A percentile compares a stretch with the other conserved stretches of the same genome.
Evolutionary conservation across 2,113 vertebrate species (phyloP).

Genomic region (Camelus bactrianus): DNA sequence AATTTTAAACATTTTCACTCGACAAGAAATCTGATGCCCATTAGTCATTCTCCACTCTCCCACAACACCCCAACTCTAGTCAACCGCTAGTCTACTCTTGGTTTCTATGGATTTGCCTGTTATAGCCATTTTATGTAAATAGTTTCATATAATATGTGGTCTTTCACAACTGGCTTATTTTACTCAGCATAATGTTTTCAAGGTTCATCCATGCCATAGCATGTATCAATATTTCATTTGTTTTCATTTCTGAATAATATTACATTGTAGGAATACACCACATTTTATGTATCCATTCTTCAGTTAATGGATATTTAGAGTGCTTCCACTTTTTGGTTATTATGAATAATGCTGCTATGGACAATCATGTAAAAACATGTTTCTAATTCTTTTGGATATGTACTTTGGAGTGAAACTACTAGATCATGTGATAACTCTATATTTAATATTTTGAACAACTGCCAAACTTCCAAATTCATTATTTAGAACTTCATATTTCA

Average conservation of each 20-base stretch:
- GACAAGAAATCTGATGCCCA: not conserved
- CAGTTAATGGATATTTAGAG: not conserved
- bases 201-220: not conserved
- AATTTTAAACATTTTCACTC: slow-evolving; percentile 13
- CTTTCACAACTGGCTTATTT: not conserved
- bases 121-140: not conserved
- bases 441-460: slow-evolving; percentile 27
- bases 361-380: not conserved
- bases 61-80: not conserved
- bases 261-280: not conserved
- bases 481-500: not conserved
- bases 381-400: not conserved
- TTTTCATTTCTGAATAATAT: not conserved
- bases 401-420: not conserved
- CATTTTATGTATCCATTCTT: not conserved
- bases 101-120: not conserved
- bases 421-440: not conserved
- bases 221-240: not conserved
- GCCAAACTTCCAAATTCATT: not conserved
- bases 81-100: not conserved
- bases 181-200: not conserved
- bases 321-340: not conserved
- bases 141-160: not conserved
- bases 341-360: not conserved
- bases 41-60: not conserved